phyloP scores from a whole-genome alignment of 1,140 invertebrate species.

The Aphaenogaster floridana region DNA sequence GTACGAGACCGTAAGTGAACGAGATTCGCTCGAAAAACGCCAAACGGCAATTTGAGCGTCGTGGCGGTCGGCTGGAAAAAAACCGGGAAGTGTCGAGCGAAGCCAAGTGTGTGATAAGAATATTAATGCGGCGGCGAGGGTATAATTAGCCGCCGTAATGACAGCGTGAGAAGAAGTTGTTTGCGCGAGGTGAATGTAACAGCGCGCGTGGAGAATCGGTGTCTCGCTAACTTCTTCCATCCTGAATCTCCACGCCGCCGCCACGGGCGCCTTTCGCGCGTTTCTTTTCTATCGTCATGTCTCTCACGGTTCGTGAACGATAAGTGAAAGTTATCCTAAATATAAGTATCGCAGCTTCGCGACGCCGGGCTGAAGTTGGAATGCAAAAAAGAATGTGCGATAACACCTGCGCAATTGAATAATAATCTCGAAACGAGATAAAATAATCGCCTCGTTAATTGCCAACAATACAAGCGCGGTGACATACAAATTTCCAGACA shows the following conservation, averaged over 20 bases:
- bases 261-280: not conserved
- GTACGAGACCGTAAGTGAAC: conserved; percentile 42
- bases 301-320: not conserved
- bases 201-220: not conserved
- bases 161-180: not conserved
- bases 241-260: not conserved
- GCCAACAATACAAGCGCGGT: not conserved
- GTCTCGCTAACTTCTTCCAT: not conserved
- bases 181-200: not conserved
- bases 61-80: not conserved
- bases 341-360: not conserved
- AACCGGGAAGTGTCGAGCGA: not conserved
- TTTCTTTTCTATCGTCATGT: conserved; percentile 28
- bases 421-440: conserved; percentile 1
- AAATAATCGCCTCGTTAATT: conserved; percentile 16
- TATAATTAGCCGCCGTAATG: not conserved
- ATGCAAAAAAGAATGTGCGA: not conserved
- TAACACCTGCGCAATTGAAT: not conserved
- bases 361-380: not conserved
- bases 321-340: conserved; percentile 53
- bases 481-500: not conserved
- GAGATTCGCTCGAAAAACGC: not conserved
- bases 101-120: not conserved
- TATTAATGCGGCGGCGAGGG: not conserved
- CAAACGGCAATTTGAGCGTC: not conserved